Conservation (phyloP, 2,113 vertebrate genomes). For the Ranitomeya imitator region DNA sequence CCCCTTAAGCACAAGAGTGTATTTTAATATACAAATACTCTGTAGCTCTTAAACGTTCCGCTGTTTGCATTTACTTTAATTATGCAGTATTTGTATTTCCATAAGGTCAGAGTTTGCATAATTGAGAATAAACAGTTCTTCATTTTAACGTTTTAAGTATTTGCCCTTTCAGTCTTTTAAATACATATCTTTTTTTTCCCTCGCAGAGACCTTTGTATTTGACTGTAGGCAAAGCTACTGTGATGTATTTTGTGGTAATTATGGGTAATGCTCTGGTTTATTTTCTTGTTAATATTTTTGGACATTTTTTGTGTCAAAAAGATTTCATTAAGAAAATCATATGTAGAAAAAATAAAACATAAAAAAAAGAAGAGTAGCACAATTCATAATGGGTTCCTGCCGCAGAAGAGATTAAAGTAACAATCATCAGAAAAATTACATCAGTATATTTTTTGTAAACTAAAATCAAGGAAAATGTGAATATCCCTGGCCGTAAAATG, state of each 20-base stretch:
- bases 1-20: neutral
- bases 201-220: constrained; percentile 36
- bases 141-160: constrained; percentile 33
- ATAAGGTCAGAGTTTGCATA: constrained; percentile 56
- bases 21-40: constrained; percentile 4
- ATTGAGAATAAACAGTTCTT: constrained; percentile 46
- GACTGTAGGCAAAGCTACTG: constrained; percentile 40
- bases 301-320: neutral
- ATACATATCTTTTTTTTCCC: constrained; percentile 6
- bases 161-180: constrained; percentile 50
- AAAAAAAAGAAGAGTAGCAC: too few species aligned
- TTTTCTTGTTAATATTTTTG: neutral
- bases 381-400: too few species aligned
- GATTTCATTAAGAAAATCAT: too few species aligned
- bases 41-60: neutral
- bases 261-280: neutral
- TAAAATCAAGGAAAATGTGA: too few species aligned
- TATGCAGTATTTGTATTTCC: constrained; percentile 51
- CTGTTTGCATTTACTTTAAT: constrained; percentile 49
- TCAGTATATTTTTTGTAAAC: too few species aligned
- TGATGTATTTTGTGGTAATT: constrained; percentile 28
- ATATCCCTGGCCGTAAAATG: too few species aligned
- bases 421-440: too few species aligned
- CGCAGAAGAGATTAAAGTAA: too few species aligned
- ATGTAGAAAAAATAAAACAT: too few species aligned